phyloP scores from a whole-genome alignment of 2,888 invertebrate species.

The Hirtodrosophila alboralis region DNA sequence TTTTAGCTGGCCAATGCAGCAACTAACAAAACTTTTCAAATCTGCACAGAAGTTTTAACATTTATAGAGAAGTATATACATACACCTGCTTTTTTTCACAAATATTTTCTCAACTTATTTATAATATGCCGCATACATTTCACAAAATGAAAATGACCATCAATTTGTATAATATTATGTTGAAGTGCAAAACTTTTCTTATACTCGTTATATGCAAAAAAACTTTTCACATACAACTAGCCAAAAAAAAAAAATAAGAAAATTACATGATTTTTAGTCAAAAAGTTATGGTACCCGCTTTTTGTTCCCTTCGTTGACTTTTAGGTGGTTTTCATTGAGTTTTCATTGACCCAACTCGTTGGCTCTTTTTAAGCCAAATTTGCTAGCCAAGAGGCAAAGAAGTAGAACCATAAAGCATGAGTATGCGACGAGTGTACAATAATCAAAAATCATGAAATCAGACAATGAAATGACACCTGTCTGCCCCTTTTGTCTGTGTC shows the following conservation, averaged over 20 bases:
- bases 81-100: conserved; percentile 8
- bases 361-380: conserved; percentile 44
- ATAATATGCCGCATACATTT: conserved; percentile 48
- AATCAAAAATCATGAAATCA: conserved; percentile 71
- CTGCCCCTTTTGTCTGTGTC: conserved; percentile 28
- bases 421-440: conserved; percentile 44
- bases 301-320: conserved; percentile 26
- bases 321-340: conserved; percentile 33
- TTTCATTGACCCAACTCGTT: conserved; percentile 44
- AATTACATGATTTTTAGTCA: conserved; percentile 31
- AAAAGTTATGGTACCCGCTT: conserved; percentile 30
- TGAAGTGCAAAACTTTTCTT: conserved; percentile 65
- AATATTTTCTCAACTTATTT: conserved; percentile 24
- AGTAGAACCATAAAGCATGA: not conserved
- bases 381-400: conserved; percentile 50
- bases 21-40: conserved; percentile 52
- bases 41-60: conserved; percentile 38
- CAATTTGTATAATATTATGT: conserved; percentile 71
- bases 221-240: conserved; percentile 55
- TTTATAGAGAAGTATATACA: conserved; percentile 2
- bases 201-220: conserved; percentile 46
- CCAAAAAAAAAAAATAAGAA: conserved; percentile 16
- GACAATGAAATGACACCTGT: conserved; percentile 72
- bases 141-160: conserved; percentile 66
- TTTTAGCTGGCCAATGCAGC: conserved; percentile 3